Evolutionary conservation across 2,113 vertebrate genomes (phyloP).

Genomic region (Pangasianodon hypophthalmus): DNA sequence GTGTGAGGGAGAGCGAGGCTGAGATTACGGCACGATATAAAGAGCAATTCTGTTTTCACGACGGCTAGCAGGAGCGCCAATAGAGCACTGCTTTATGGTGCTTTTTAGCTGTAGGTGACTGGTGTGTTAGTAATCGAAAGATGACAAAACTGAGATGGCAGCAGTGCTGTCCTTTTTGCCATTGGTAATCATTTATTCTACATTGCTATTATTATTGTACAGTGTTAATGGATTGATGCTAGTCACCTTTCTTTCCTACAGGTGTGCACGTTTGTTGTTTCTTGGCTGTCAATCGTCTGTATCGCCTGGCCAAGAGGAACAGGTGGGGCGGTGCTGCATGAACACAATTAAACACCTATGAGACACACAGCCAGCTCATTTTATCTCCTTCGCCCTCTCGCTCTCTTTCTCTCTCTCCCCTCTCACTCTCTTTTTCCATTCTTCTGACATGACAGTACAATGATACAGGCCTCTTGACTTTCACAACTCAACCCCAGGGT

Average conservation of each 20-base stretch:
- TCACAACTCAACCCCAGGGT: slow-evolving; percentile 45
- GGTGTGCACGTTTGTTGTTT: slow-evolving; percentile 49
- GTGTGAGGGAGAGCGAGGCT: slow-evolving; percentile 33
- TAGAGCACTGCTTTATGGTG: slow-evolving; percentile 25
- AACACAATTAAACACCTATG: slow-evolving; percentile 75
- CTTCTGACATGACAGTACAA: slow-evolving; percentile 29
- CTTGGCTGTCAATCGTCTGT: slow-evolving; percentile 62
- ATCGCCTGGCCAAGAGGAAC: slow-evolving; percentile 65
- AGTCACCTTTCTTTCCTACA: slow-evolving; percentile 20
- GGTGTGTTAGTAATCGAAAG: slow-evolving; percentile 38
- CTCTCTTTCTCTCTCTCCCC: not conserved
- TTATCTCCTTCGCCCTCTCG: not conserved
- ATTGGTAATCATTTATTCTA: not conserved
- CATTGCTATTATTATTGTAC: not conserved
- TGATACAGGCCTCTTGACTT: slow-evolving; percentile 49
- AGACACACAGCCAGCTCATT: slow-evolving; percentile 66
- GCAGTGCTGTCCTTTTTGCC: not conserved
- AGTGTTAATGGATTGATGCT: not conserved
- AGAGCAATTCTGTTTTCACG: slow-evolving; percentile 46
- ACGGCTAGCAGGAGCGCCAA: slow-evolving; percentile 17
- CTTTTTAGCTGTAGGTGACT: slow-evolving; percentile 37
- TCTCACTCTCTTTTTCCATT: slow-evolving; percentile 44
- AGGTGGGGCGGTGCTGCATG: slow-evolving; percentile 72
- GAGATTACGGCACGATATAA: slow-evolving; percentile 48
- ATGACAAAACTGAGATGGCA: slow-evolving; percentile 9